These are phyloP conservation scores for Oreochromis aureus DNA, from an alignment of 2,113 vertebrate genomes.

Conservation along the genomic window DNA sequence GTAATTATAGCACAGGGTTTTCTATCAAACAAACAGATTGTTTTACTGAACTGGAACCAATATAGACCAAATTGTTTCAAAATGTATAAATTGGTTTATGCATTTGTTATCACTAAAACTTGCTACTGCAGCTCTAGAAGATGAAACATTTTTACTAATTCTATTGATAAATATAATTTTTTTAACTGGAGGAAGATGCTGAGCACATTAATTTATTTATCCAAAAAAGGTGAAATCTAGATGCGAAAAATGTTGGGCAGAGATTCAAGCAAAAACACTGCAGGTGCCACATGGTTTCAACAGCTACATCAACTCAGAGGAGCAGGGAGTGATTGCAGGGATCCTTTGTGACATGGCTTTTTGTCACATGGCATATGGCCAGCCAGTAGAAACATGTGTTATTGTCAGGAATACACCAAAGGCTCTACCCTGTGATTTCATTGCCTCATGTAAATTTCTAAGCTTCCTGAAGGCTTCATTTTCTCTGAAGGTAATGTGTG, in stretches of 20 bases:
- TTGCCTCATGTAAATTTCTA: constrained; percentile 5
- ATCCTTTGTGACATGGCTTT: not conserved
- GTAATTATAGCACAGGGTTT: not conserved
- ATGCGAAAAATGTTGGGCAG: not conserved
- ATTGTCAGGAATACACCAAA: constrained; percentile 18
- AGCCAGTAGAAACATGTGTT: constrained; percentile 19
- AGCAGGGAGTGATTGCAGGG: not conserved
- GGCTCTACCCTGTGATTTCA: constrained; percentile 4
- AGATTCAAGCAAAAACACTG: not conserved
- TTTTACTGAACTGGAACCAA: not conserved
- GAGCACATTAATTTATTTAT: not conserved
- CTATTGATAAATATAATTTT: not conserved
- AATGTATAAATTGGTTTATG: not conserved
- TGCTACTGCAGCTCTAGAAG: not conserved
- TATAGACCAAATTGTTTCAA: not conserved
- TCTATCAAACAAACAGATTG: not conserved
- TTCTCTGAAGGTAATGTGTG: not conserved
- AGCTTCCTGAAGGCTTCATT: not conserved
- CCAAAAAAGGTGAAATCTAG: not conserved
- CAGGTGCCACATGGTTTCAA: not conserved
- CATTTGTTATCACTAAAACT: not conserved
- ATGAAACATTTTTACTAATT: not conserved
- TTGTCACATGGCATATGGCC: constrained; percentile 27
- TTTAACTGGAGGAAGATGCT: not conserved
- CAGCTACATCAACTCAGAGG: not conserved